Base-by-base conservation (phyloP, 2,888 invertebrate species). In the Tenthredo amoena region DNA sequence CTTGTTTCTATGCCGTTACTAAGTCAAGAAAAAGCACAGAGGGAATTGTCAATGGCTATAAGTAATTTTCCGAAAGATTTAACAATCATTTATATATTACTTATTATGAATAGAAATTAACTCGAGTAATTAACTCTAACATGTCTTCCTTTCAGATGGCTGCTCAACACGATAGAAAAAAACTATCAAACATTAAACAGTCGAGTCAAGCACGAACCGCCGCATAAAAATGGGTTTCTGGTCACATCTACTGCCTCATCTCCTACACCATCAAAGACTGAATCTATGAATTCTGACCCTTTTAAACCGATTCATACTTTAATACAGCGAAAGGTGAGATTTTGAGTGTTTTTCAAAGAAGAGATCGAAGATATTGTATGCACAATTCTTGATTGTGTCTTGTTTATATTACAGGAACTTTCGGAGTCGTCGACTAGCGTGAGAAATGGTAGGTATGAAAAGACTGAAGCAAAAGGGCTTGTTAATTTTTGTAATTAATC, bases 21-120 rank as follows among this genome's bases (percentile, higher is more conserved):
- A 90, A 91, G 55, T 88, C 88, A 31, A 87, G 89, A 58, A 87
- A 87, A 47, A 89, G 87, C 87, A 88, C 88, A 10, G 88, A 87
- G 85, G 93, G 92, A 40, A 92, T 92, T 85, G 89, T 88, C 5
- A 90, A 91, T 85, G 93, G 93, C 84, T 93, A 93, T 40, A 91
- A 90, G 93, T 93, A 88, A 89, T 88, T 86, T 55, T 26, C 37
- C 26, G 82, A 68, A 55, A 47, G 34, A 47, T 71, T 55, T 4
- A 0, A n/a, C 5, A 43, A 65, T n/a, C 26, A 31, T 31, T 55
- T 15, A 18, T 58, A 7, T 7, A 7, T 31, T 10, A 37, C 15
- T 68, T 71, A 10, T 7, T n/a, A 18, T 47, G 18, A 31, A 12
- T 34, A 43, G 26, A n/a, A 3, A 21, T 34, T 21, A 40, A 40